phyloP scores from a whole-genome alignment of 2,797 vertebrate genomes.

The Rhinophrynus dorsalis region DNA sequence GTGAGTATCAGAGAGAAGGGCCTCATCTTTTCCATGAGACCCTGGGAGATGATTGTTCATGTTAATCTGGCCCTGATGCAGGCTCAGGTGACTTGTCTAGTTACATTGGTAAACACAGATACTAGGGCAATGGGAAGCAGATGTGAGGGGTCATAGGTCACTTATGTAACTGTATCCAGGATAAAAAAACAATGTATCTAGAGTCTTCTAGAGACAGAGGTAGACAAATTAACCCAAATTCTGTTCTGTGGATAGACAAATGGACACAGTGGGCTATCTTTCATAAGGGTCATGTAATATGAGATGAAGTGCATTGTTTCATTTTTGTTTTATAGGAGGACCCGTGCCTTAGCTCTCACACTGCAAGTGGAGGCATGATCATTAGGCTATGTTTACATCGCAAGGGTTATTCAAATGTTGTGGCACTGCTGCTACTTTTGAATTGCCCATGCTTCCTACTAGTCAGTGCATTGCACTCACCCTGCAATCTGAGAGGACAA shows the following conservation, averaged over 20 bases:
- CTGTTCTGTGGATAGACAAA: not conserved
- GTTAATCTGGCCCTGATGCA: slow-evolving; percentile 12
- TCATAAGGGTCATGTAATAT: too few relatives aligned
- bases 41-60: slow-evolving; percentile 11
- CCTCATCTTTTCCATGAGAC: slow-evolving; percentile 9
- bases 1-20: slow-evolving; percentile 8
- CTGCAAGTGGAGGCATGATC: too few relatives aligned
- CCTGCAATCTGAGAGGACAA: too few relatives aligned
- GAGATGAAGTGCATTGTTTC: too few relatives aligned
- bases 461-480: too few relatives aligned
- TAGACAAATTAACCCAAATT: slow-evolving; percentile 8
- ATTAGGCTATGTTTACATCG: too few relatives aligned
- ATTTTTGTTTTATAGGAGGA: too few relatives aligned
- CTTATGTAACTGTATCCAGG: slow-evolving; percentile 19
- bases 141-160: slow-evolving; percentile 27
- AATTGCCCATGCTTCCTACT: too few relatives aligned
- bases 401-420: too few relatives aligned
- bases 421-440: too few relatives aligned
- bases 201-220: slow-evolving; percentile 1
- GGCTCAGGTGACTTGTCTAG: slow-evolving; percentile 36
- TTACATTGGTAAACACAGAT: slow-evolving; percentile 24
- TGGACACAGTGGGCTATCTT: not conserved
- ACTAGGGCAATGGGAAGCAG: slow-evolving; percentile 27
- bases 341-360: too few relatives aligned
- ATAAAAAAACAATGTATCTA: slow-evolving; percentile 22